Evolutionary conservation across 2,888 invertebrate species (phyloP).

Genomic region (Microctonus aethiopoides): DNA sequence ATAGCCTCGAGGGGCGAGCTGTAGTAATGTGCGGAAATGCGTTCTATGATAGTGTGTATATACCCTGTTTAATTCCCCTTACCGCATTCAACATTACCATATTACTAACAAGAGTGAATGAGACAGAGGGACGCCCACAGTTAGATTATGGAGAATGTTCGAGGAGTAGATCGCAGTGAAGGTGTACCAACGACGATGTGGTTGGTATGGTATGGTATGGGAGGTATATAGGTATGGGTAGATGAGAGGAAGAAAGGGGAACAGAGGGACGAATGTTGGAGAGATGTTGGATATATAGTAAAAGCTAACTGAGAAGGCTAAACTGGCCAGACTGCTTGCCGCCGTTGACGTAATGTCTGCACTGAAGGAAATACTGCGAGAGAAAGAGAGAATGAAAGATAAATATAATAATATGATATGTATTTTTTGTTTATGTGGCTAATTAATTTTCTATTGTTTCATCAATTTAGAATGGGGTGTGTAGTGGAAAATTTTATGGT

Average conservation of each 20-base stretch:
- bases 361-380: not conserved
- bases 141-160: slow-evolving; percentile 2
- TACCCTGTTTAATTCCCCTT: not conserved
- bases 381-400: slow-evolving; percentile 18
- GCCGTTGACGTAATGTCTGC: slow-evolving; percentile 40
- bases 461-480: slow-evolving; percentile 15
- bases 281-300: not conserved
- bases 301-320: slow-evolving; percentile 35
- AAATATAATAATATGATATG: not conserved
- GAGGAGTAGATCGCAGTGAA: slow-evolving; percentile 27
- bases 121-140: slow-evolving; percentile 8
- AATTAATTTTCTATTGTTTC: not conserved
- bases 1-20: not conserved
- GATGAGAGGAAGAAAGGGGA: slow-evolving; percentile 19
- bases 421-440: not conserved
- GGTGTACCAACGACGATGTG: slow-evolving; percentile 28
- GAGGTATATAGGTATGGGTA: slow-evolving; percentile 22
- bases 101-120: not conserved
- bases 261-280: no score
- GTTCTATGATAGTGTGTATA: not conserved
- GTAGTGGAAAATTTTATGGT: no score
- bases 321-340: slow-evolving; percentile 46
- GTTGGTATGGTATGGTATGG: not conserved
- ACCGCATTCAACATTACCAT: not conserved
- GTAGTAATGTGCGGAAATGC: not conserved